Percentiles rank a stretch among this genome's conserved stretches.
Conservation (phyloP, 2,113 vertebrate genomes). For the Petroica traversi region DNA sequence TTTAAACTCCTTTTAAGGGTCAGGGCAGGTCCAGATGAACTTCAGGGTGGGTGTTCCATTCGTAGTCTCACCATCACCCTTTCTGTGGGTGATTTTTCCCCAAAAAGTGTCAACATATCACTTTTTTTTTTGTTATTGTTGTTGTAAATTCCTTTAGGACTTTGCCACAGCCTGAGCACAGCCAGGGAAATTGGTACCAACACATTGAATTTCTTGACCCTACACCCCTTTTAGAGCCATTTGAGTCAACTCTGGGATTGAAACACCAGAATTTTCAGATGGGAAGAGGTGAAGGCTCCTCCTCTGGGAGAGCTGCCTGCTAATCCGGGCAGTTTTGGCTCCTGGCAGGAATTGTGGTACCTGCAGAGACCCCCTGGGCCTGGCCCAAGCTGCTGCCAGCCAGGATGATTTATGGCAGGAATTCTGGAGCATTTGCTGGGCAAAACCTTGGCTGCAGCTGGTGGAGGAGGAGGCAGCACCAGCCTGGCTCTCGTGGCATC, state of each 20-base stretch:
- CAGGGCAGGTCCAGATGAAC: background rate
- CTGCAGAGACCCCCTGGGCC: slow-evolving; percentile 18
- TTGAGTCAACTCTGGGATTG: background rate
- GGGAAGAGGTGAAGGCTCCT: background rate
- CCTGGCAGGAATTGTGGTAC: background rate
- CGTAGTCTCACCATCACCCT: accelerated
- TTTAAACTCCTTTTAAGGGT: background rate
- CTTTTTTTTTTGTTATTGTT: background rate
- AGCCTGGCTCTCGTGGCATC: slow-evolving; percentile 11
- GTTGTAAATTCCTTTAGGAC: background rate
- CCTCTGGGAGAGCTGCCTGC: background rate
- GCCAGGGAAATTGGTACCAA: background rate
- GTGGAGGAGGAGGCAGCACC: background rate
- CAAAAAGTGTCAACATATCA: accelerated
- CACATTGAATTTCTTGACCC: background rate
- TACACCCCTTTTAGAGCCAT: accelerated
- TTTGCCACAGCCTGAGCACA: background rate
- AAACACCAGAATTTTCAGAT: accelerated
- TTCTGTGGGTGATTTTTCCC: background rate
- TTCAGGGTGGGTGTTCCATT: background rate
- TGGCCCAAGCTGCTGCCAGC: slow-evolving; percentile 5
- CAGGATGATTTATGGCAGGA: slow-evolving; percentile 24
- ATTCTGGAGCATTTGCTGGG: slow-evolving; percentile 20
- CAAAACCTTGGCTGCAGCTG: background rate
- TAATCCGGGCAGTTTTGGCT: background rate